A percentile compares a stretch with the other conserved stretches of the same genome.
phyloP scores from a whole-genome alignment of 2,888 invertebrate species.

The Heliconius hortense region DNA sequence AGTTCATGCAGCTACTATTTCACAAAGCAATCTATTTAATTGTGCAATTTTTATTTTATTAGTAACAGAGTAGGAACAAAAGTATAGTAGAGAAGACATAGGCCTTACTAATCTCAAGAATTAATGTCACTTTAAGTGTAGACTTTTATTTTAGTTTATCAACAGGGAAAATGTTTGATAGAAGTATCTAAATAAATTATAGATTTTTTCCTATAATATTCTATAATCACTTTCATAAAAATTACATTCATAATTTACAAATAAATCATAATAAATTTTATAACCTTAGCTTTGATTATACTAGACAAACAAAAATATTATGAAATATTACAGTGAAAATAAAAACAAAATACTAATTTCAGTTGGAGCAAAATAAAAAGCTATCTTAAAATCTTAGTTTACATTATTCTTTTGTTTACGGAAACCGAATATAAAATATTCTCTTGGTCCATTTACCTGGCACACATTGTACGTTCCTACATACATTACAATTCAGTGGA shows the following conservation, averaged over 20 bases:
- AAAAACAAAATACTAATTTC: constrained; percentile 17
- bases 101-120: constrained; percentile 9
- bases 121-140: constrained; percentile 2
- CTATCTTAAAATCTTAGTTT: constrained; percentile 23
- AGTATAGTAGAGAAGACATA: constrained; percentile 36
- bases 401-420: constrained; percentile 20
- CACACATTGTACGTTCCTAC: constrained; percentile 38
- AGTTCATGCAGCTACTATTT: too few relatives aligned
- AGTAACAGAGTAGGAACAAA: constrained; percentile 46
- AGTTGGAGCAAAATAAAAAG: constrained; percentile 10
- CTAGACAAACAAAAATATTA: background rate
- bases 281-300: background rate
- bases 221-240: background rate
- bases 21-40: constrained; percentile 39
- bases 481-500: constrained; percentile 39
- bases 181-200: background rate
- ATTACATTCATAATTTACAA: background rate
- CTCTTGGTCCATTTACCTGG: constrained; percentile 39
- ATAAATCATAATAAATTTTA: background rate
- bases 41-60: constrained; percentile 41
- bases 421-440: constrained; percentile 32
- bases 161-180: background rate
- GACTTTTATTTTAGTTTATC: background rate
- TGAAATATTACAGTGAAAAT: background rate
- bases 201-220: background rate